Evolutionary conservation across 2,888 invertebrate genomes (phyloP), one percentile per base, ranked within the genome.

Genomic region (Luffia ferchaultella): DNA sequence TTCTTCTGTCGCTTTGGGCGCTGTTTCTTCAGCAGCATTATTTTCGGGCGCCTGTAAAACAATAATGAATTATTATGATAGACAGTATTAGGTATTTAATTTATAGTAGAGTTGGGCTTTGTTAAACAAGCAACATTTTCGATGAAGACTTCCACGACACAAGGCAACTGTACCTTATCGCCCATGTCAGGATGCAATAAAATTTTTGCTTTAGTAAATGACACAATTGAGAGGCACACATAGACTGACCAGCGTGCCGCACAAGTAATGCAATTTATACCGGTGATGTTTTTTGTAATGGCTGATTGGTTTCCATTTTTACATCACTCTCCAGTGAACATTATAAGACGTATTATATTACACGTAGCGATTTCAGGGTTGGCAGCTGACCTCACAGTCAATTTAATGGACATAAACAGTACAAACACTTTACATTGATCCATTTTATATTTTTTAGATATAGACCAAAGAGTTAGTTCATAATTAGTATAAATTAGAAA

Each of bases 321-420:
- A 70, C 60, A 73, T 76, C 68, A 75, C 67, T 71, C 77, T 77
- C 74, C 76, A 73, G 62, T 68, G 69, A 66, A 65, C 67, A 12
- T n/a, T n/a, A n/a, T 58, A 61, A 62, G 63, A 61, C 62, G 65
- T 73, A 73, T 75, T 64, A 63, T 59, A 59, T 74, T 73, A 59
- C 73, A 67, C 43, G 57, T 54, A 43, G 44, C 46, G 44, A 30
- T 12, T 19, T 47, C 17, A 76, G 76, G 76, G 76, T 57, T 76
- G 70, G 41, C 67, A 55, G 54, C 18, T 12, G 40, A 40, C 17
- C 16, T 17, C 12, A 16, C 42, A 42, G 16, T 16, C 20, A 20
- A n/a, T n/a, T n/a, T n/a, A n/a, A n/a, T n/a, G n/a, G n/a, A n/a
- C n/a, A n/a, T n/a, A n/a, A n/a, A n/a, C n/a, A n/a, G n/a, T n/a